phyloP scores from a whole-genome alignment of 2,888 invertebrate genomes.

The Polyommatus icarus region DNA sequence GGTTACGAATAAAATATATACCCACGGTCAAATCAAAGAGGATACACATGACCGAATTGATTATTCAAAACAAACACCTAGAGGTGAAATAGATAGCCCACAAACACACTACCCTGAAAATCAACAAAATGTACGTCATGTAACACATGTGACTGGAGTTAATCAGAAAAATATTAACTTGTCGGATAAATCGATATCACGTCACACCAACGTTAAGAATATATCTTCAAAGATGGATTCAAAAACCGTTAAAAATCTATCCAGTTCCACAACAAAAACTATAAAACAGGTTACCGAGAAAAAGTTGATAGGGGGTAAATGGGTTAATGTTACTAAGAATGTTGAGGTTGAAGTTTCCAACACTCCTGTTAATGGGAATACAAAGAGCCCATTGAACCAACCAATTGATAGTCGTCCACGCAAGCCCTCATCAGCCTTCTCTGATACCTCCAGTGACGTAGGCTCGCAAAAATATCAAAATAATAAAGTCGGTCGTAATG shows the following conservation, averaged over 20 bases:
- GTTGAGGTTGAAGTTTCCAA: conserved; percentile 76
- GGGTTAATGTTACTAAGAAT: conserved; percentile 79
- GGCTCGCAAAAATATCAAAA: conserved; percentile 34
- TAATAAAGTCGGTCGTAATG: conserved; percentile 37
- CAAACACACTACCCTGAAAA: not conserved
- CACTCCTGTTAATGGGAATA: conserved; percentile 1
- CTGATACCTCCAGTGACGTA: conserved; percentile 29
- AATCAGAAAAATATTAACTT: conserved; percentile 39
- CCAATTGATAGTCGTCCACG: conserved; percentile 34
- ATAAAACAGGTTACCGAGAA: conserved; percentile 80
- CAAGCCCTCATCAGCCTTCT: conserved; percentile 35
- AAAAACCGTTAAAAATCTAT: conserved; percentile 55
- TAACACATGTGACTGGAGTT: not conserved
- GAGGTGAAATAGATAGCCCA: conserved; percentile 3
- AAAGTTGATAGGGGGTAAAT: conserved; percentile 74
- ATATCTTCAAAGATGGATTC: conserved; percentile 56
- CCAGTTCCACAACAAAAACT: conserved; percentile 75
- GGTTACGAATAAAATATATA: conserved; percentile 26
- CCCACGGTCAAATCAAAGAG: conserved; percentile 28
- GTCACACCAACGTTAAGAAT: conserved; percentile 53
- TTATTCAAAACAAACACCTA: conserved; percentile 41
- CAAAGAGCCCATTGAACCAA: conserved; percentile 37
- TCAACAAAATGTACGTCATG: conserved; percentile 24
- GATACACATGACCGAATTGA: conserved; percentile 40
- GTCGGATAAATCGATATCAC: conserved; percentile 51